Base-by-base conservation (phyloP, 2,888 invertebrate species). In the Operophtera brumata region DNA sequence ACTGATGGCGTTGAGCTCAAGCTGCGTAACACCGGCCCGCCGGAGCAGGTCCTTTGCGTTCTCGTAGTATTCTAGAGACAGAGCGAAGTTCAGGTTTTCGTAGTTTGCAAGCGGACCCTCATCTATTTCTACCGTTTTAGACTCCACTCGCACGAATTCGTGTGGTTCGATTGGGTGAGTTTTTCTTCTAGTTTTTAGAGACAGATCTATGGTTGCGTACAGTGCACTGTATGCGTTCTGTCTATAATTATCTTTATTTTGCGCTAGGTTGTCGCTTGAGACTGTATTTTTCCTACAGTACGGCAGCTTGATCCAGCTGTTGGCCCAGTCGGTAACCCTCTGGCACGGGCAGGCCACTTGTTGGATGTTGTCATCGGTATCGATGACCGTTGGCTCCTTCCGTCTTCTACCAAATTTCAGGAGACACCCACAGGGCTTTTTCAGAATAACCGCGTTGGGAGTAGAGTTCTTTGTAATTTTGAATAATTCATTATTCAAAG, bases 51-150 rank as follows among this genome's bases (percentile, higher is more conserved):
- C 94, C 68, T 93, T 94, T 42, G 95, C 94, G 75, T 96, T 96
- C 78, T 96, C 95, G 73, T 96, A 96, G 61, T 95, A 92, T 69
- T 94, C 93, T 26, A 96, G 80, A 0, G 95, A 95, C 66, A 95
- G 91, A 50, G 95, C 94, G 78, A 96, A 96, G 71, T 94, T 94
- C 65, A 96, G 91, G 71, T 95, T 95, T 60, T 93, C 94, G 69
- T 95, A 95, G 77, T 94, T 93, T 2, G 91, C 89, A 10, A 87
- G 72, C 2, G 91, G 89, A 0, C 90, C 90, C 7, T 91, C 85
- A 20, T 90, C 82, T 66, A 86, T 65, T 69, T 86, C 74, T 8
- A 71, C 55, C 1, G 61, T 59, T 1, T 58, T 57, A 3, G 73
- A 56, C 7, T 73, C 78, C 6, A 70, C 47, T 6, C 36, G 64